Base-by-base conservation (phyloP, 2,888 invertebrate genomes). In the Hirtodrosophila confusa region DNA sequence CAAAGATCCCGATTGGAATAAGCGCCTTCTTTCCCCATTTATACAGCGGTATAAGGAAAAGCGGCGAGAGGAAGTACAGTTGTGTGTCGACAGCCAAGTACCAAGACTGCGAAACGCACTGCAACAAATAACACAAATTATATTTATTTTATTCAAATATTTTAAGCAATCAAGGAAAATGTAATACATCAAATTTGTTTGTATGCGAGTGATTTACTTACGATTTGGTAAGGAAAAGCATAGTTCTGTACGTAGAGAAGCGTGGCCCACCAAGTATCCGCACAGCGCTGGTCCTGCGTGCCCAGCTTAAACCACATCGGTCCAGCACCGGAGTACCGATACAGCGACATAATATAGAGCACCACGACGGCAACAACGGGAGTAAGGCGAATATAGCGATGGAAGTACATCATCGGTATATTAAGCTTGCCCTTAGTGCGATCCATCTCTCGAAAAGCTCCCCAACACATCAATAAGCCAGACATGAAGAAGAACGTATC, bases 401-500 rank as follows among this genome's bases (percentile, higher is more conserved):
- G 92, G 64, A 91, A 87, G 55, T 92, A 92, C 90, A 92, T 90
- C 86, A 90, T 79, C 0, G 80, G 78, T 17, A 92, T 82, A 44
- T 91, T 90, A 9, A 91, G 62, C 62, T 89, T 89, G 27, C 91
- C 91, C 48, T 90, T 89, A 1, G 88, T 90, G 41, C 84, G 88
- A 50, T 91, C 91, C 87, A 91, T 80, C 70, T 91, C 90, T 7
- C 90, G 90, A 66, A 91, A 91, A 3, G 91, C 88, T 23, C 89
- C 89, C 89, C 91, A 89, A 48, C 93, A 92, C 58, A 93, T 92
- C 0, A 95, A 89, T 39, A 94, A 88, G 4, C 94, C 94, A 73
- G 94, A 94, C 74, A 94, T 88, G 17, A 93, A 89, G 80, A 95
- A 94, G 88, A 95, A 95, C 0, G 94, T 94, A 63, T 95, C 95